Evolutionary conservation across 64 coral and sea anemone species (phyloP), one percentile per base, ranked within the genome.

Genomic region (Astreopora myriophthalma): DNA sequence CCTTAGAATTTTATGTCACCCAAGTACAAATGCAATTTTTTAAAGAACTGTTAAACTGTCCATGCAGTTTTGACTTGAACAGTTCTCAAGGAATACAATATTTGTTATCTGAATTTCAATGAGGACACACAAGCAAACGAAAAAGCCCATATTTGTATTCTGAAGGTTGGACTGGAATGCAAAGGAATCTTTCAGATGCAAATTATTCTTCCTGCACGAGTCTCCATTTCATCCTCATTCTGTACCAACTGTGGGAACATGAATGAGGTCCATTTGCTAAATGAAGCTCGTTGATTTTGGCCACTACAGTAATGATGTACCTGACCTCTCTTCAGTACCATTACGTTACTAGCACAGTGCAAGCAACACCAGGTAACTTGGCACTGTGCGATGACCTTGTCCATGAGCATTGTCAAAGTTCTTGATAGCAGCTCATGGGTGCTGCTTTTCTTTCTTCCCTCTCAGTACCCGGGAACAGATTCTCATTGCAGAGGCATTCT

Each of bases 401-500:
- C 51, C 51, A 55, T 55, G 13, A 55, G 51, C 13, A 14, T 55
- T 55, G 51, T 20, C 31, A 20, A 17, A 73, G 70, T 39, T 73
- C 33, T 12, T 73, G 33, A 73, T 1, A 8, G 5, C 16, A 36
- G 32, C 6, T 2, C 5, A 73, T 20, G 22, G 30, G 9, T 34
- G 6, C 33, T 64, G 79, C 13, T 9, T 16, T 34, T 64, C n/a
- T 22, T 23, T 37, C 38, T 38, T 11, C 24, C 79, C 58, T 30
- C 31, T 14, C 38, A 19, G 51, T 24, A 64, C 39, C 27, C 1
- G 20, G 40, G 6, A 58, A 1, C 32, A 1, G 31, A 20, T 4
- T 13, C 9, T 60, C 34, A 83, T 61, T 83, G 79, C 32, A 83
- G 57, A 5, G 57, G 79, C 31, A 83, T 83, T 37, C 52, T n/a